These are phyloP conservation scores for Dinothrombium tinctorium DNA, from an alignment of 1,140 invertebrate species.

Conservation along the genomic window DNA sequence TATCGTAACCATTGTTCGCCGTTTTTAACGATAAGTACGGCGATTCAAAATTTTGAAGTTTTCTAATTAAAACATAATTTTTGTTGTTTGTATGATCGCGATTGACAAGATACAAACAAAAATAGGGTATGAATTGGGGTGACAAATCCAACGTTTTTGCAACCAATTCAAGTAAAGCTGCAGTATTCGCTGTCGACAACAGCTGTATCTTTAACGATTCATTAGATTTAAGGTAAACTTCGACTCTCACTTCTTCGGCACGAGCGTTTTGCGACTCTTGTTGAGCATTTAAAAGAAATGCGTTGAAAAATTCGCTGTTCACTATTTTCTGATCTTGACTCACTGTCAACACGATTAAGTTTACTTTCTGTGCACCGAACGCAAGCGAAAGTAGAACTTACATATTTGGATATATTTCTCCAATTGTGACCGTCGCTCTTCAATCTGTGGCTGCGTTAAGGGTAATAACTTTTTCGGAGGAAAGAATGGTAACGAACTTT, in stretches of 20 bases:
- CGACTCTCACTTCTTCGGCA: constrained; percentile 40
- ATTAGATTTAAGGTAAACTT: constrained; percentile 60
- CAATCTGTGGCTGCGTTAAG: constrained; percentile 51
- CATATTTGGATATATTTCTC: constrained; percentile 80
- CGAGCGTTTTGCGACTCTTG: constrained; percentile 36
- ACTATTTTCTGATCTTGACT: constrained; percentile 57
- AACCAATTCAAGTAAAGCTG: constrained; percentile 53
- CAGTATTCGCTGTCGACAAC: constrained; percentile 52
- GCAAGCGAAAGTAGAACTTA: constrained; percentile 21
- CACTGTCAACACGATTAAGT: constrained; percentile 35
- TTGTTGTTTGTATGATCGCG: background rate
- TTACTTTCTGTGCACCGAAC: no score
- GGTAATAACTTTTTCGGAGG: constrained; percentile 78
- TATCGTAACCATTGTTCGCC: constrained; percentile 4
- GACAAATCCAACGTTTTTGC: constrained; percentile 42
- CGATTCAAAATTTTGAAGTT: constrained; percentile 83
- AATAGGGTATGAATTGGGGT: constrained; percentile 51
- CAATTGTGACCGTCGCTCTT: constrained; percentile 56
- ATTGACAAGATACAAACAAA: constrained; percentile 57
- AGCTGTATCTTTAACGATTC: constrained; percentile 56
- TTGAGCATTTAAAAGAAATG: constrained; percentile 70
- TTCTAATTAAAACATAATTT: constrained; percentile 40
- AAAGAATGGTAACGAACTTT: constrained; percentile 41
- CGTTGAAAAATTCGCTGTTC: constrained; percentile 51
- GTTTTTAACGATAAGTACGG: constrained; percentile 65